phyloP scores from a whole-genome alignment of 2,113 vertebrate species.

The Zingel zingel region DNA sequence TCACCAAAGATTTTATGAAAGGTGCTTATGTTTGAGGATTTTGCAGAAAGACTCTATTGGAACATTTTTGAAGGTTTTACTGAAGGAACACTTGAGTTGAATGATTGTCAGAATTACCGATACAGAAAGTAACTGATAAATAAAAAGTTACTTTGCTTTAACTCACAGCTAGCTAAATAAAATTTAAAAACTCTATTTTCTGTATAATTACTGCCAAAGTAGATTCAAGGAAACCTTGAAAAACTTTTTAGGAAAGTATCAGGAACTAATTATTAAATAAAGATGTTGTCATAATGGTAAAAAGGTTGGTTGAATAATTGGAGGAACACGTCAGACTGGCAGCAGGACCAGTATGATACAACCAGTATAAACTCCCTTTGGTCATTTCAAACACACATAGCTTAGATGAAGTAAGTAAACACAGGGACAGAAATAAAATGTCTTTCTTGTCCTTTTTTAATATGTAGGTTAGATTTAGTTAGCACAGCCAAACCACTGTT shows the following conservation, averaged over 20 bases:
- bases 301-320: background rate
- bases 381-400: background rate
- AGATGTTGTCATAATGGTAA: background rate
- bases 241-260: background rate
- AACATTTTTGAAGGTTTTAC: background rate
- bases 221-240: background rate
- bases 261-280: too few species aligned
- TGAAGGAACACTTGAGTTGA: background rate
- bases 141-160: background rate
- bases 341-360: background rate
- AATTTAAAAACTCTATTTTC: background rate
- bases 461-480: constrained; percentile 26
- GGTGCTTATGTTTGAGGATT: background rate
- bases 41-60: too few species aligned
- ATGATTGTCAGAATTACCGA: too few species aligned
- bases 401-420: background rate
- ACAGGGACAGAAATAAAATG: background rate
- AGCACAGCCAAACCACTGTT: constrained; percentile 39
- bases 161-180: background rate
- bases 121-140: background rate
- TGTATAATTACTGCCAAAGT: background rate
- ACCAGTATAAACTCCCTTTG: background rate
- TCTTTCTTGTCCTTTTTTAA: constrained; percentile 5
- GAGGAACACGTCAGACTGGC: background rate
- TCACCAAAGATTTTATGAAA: background rate